Conservation (phyloP, 2,797 vertebrate species). For the Pitangus sulphuratus region DNA sequence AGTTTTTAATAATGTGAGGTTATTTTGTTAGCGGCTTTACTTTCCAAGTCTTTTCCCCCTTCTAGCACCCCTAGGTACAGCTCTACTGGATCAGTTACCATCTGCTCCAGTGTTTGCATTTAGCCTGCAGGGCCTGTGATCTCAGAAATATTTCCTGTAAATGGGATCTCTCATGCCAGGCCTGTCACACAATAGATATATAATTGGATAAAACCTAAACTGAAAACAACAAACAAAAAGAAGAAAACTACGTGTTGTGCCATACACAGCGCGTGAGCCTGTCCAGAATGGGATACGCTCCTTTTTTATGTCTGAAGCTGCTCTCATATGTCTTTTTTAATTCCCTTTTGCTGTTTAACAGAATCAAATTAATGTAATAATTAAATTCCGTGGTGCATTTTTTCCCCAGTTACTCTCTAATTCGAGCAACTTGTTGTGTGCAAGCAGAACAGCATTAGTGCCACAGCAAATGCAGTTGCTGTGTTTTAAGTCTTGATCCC, state of each 20-base stretch:
- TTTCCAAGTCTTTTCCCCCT: conserved; percentile 69
- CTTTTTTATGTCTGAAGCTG: conserved; percentile 58
- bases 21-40: conserved; percentile 61
- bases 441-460: not conserved
- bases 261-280: not conserved
- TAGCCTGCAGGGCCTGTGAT: conserved; percentile 80
- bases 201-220: conserved; percentile 77
- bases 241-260: conserved; percentile 39
- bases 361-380: conserved; percentile 41
- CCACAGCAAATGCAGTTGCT: not conserved
- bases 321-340: conserved; percentile 26
- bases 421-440: not conserved
- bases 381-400: conserved; percentile 16
- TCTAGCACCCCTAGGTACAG: conserved; percentile 78
- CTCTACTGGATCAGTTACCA: conserved; percentile 79
- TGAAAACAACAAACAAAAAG: conserved; percentile 75
- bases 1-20: conserved; percentile 54
- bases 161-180: conserved; percentile 76
- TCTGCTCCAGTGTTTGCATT: conserved; percentile 85
- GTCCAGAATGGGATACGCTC: not conserved
- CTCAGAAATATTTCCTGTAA: conserved; percentile 84
- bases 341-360: not conserved
- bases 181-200: conserved; percentile 78
- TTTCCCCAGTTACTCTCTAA: not conserved
- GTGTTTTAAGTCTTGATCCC: not conserved